A percentile compares a stretch with the other conserved stretches of the same genome.
phyloP scores from a whole-genome alignment of 2,888 invertebrate genomes.

The Orthonevra nobilis region DNA sequence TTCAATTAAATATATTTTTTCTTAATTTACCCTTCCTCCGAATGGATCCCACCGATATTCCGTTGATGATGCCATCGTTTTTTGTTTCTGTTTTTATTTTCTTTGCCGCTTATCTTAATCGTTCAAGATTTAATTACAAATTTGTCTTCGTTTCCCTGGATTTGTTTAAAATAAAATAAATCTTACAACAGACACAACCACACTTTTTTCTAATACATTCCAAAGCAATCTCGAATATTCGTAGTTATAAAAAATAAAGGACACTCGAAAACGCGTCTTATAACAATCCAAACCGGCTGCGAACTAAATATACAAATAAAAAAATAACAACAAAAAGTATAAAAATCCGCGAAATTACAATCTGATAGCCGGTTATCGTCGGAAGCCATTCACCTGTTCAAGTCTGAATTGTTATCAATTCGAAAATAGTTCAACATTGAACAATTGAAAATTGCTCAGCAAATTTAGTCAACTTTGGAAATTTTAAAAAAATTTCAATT shows the following conservation, averaged over 20 bases:
- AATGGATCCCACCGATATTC: constrained; percentile 52
- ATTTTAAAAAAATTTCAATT: neutral
- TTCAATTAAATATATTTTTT: neutral
- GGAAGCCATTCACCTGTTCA: constrained; percentile 5
- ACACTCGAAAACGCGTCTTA: neutral
- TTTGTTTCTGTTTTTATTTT: neutral
- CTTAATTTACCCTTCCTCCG: constrained; percentile 57
- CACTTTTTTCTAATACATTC: neutral
- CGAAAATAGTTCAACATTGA: no score
- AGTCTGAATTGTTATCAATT: constrained; percentile 22
- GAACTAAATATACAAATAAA: constrained; percentile 17
- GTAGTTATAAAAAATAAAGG: no score
- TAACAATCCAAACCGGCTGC: neutral
- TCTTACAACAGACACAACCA: neutral
- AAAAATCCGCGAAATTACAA: constrained; percentile 11
- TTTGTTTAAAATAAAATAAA: no score
- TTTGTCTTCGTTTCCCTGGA: no score
- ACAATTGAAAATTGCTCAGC: no score
- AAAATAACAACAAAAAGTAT: neutral
- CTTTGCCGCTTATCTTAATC: no score
- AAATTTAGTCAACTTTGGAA: no score
- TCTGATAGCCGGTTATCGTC: constrained; percentile 12
- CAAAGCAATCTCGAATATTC: no score
- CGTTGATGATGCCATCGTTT: constrained; percentile 10
- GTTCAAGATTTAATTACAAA: no score